phyloP scores from a whole-genome alignment of 2,888 invertebrate genomes.

The Beris chalybata region DNA sequence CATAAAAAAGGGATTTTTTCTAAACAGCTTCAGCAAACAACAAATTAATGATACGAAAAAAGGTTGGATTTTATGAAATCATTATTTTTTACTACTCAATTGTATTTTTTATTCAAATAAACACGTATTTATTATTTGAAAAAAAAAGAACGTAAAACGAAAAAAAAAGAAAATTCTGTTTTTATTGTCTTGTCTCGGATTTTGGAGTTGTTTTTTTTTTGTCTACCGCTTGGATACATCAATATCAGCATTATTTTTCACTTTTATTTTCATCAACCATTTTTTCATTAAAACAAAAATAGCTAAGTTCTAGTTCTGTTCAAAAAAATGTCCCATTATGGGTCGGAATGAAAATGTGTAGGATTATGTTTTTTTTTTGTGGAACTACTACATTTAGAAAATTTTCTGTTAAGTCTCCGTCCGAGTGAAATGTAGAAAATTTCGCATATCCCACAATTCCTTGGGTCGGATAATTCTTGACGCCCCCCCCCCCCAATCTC shows the following conservation, averaged over 20 bases:
- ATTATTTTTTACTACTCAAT: slow-evolving; percentile 39
- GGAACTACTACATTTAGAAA: no score
- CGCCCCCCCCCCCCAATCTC: no score
- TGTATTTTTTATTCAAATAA: slow-evolving; percentile 40
- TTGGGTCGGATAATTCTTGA: no score
- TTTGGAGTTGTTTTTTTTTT: slow-evolving; percentile 14
- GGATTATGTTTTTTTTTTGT: no score
- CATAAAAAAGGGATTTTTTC: slow-evolving; percentile 8
- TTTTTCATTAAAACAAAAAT: no score
- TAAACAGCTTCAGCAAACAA: slow-evolving; percentile 7
- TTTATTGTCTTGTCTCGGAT: slow-evolving; percentile 29
- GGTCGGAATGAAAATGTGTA: no score
- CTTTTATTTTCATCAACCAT: no score
- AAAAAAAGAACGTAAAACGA: slow-evolving; percentile 15
- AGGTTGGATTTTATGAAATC: slow-evolving; percentile 40
- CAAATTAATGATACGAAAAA: slow-evolving; percentile 28
- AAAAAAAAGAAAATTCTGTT: slow-evolving; percentile 23
- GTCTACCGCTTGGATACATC: slow-evolving; percentile 31
- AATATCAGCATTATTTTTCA: not conserved
- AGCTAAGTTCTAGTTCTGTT: no score
- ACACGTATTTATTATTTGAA: slow-evolving; percentile 40
- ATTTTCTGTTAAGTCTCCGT: no score
- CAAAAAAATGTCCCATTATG: no score
- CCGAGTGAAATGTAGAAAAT: no score
- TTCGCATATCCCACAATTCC: no score